Evolutionary conservation across 1,140 invertebrate species (phyloP).

Genomic region (Rhyzopertha dominica): DNA sequence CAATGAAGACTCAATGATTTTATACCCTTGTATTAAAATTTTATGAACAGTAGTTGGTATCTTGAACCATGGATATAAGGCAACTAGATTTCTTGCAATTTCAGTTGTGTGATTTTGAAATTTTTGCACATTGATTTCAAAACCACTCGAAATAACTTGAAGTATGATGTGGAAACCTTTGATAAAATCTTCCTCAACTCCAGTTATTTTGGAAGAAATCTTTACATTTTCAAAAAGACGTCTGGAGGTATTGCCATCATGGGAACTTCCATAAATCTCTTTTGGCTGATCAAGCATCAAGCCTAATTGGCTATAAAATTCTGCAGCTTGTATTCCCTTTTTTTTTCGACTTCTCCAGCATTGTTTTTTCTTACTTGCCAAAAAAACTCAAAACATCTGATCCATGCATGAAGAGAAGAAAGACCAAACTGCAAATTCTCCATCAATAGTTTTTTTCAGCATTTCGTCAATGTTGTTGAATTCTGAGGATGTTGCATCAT

Average conservation of each 20-base stretch:
- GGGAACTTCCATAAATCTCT: constrained; percentile 32
- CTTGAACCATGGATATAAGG: constrained; percentile 34
- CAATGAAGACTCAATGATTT: constrained; percentile 26
- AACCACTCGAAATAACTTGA: constrained; percentile 29
- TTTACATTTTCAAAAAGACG: constrained; percentile 36
- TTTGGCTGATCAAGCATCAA: constrained; percentile 22
- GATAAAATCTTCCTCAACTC: constrained; percentile 39
- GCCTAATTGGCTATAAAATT: constrained; percentile 10
- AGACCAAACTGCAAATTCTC: too few relatives aligned
- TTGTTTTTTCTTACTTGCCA: constrained; percentile 16
- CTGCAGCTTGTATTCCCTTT: neutral
- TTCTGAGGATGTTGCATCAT: too few relatives aligned
- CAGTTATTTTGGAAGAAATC: constrained; percentile 36
- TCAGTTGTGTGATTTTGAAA: constrained; percentile 27
- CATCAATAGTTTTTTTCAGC: too few relatives aligned
- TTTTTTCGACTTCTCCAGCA: neutral
- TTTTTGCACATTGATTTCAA: constrained; percentile 22
- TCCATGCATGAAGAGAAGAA: too few relatives aligned
- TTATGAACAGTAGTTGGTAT: constrained; percentile 42
- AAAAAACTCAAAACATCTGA: too few relatives aligned
- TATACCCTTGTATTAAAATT: constrained; percentile 38
- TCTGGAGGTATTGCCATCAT: constrained; percentile 41
- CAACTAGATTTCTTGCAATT: constrained; percentile 30
- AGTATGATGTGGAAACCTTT: constrained; percentile 35
- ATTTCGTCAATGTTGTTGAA: too few relatives aligned